Evolutionary conservation across 2,113 vertebrate genomes (phyloP).

Genomic region (Felis chaus): DNA sequence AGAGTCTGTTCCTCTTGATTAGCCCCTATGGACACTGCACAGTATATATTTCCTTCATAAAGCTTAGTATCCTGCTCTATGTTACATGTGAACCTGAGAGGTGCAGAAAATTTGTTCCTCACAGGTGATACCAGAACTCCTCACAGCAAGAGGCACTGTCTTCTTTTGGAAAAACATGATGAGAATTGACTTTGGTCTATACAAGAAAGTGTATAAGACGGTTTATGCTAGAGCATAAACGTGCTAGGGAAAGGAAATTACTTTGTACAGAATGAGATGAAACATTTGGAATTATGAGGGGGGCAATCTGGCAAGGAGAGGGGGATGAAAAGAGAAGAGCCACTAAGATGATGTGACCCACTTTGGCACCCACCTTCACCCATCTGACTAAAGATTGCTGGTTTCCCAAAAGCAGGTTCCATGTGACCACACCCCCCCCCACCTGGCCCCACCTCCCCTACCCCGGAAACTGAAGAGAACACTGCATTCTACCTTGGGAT

Average conservation of each 20-base stretch:
- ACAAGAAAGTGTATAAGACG: neutral
- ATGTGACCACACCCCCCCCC: neutral
- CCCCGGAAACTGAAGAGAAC: neutral
- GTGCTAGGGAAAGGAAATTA: neutral
- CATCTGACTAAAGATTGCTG: neutral
- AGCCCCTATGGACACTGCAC: neutral
- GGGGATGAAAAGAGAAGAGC: neutral
- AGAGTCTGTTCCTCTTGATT: neutral
- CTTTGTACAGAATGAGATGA: neutral
- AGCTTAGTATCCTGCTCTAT: neutral
- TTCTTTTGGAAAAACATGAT: neutral
- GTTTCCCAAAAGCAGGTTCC: neutral
- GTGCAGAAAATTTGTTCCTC: neutral
- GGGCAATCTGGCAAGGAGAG: neutral
- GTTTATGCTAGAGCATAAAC: neutral
- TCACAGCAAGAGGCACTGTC: neutral
- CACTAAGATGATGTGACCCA: neutral
- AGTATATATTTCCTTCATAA: neutral
- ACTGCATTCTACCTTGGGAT: neutral
- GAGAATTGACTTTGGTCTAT: neutral
- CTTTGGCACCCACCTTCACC: neutral
- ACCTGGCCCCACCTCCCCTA: too few species aligned
- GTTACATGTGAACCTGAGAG: neutral
- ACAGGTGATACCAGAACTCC: neutral
- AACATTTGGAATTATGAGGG: neutral